phyloP scores from a whole-genome alignment of 2,797 vertebrate genomes.

The Tauraco hartlaubi region DNA sequence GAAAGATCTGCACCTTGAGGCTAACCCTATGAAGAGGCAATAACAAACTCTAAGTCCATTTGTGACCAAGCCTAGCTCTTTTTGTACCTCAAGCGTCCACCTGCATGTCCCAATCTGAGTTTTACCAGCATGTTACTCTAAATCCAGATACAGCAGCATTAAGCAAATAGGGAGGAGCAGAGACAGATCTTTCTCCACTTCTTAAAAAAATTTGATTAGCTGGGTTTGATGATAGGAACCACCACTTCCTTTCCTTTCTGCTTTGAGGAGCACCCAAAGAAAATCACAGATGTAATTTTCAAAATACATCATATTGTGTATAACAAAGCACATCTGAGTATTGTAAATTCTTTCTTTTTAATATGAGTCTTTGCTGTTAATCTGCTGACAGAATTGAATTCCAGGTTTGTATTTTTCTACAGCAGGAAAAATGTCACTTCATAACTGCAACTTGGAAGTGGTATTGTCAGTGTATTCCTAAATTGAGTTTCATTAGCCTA shows the following conservation, averaged over 20 bases:
- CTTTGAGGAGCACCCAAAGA: not conserved
- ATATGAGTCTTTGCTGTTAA: not conserved
- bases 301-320: not conserved
- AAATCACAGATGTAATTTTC: not conserved
- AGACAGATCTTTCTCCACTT: not conserved
- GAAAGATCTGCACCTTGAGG: not conserved
- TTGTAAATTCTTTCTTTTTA: not conserved
- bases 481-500: not conserved
- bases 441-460: not conserved
- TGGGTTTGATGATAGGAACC: not conserved
- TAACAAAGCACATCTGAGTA: not conserved
- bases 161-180: not conserved
- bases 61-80: not conserved
- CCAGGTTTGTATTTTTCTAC: not conserved
- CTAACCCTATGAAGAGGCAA: not conserved
- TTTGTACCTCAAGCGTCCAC: not conserved
- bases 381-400: not conserved
- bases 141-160: not conserved
- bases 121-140: not conserved
- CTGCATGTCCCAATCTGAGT: not conserved
- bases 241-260: not conserved
- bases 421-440: not conserved
- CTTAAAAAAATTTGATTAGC: not conserved
- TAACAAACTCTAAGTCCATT: not conserved
- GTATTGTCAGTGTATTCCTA: not conserved